Evolutionary conservation across 2,888 invertebrate species (phyloP).

Genomic region (Lithosia quadra): DNA sequence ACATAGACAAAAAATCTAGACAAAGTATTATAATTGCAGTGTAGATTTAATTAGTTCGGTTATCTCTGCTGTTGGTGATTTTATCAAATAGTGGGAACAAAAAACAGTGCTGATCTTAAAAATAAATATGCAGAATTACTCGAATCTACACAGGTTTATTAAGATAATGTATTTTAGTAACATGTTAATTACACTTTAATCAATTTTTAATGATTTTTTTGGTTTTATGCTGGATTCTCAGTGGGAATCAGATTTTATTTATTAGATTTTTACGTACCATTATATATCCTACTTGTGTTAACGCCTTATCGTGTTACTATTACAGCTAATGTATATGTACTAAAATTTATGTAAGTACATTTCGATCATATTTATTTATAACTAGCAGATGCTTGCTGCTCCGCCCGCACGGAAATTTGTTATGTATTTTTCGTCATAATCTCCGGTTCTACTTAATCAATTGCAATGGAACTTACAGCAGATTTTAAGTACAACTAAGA

Average conservation of each 20-base stretch:
- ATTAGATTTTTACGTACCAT: slow-evolving; percentile 17
- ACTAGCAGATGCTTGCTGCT: too few species aligned
- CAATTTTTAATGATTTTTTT: slow-evolving; percentile 22
- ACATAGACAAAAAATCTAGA: slow-evolving; percentile 20
- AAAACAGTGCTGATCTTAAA: slow-evolving; percentile 29
- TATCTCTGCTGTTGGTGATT: slow-evolving; percentile 33
- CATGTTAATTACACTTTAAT: slow-evolving; percentile 38
- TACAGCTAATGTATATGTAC: slow-evolving; percentile 33
- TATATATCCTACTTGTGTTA: slow-evolving; percentile 32
- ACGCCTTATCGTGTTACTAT: slow-evolving; percentile 33
- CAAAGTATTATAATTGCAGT: slow-evolving; percentile 30
- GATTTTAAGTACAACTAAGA: too few species aligned
- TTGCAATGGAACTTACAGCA: too few species aligned
- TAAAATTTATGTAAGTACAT: slow-evolving; percentile 50
- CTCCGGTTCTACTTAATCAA: too few species aligned
- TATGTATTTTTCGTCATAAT: too few species aligned
- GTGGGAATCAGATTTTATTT: slow-evolving; percentile 5
- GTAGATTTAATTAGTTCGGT: slow-evolving; percentile 16
- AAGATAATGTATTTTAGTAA: slow-evolving; percentile 31
- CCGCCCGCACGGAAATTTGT: too few species aligned
- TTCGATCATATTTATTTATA: slow-evolving; percentile 27
- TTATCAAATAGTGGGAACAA: slow-evolving; percentile 22
- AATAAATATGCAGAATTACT: slow-evolving; percentile 35
- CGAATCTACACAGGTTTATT: slow-evolving; percentile 32
- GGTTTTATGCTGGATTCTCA: slow-evolving; percentile 3